Percentiles rank a stretch among this genome's conserved stretches.
These are phyloP conservation scores for Eupithecia dodoneata DNA, from an alignment of 2,888 invertebrate species.

Conservation along the genomic window DNA sequence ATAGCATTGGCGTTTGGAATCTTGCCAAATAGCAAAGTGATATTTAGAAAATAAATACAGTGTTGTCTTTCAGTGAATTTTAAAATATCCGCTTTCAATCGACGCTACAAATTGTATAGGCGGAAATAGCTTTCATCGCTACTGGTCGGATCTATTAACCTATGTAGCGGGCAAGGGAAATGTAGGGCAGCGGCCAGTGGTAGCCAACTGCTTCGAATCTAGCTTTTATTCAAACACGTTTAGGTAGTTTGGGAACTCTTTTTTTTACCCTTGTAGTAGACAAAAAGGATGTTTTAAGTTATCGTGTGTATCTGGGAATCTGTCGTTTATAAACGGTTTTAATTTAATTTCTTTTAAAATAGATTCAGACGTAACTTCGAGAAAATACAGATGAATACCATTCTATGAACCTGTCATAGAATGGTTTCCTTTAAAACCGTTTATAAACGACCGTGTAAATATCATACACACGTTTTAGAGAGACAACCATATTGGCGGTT, in stretches of 20 bases:
- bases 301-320: background rate
- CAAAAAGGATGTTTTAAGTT: background rate
- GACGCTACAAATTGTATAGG: constrained; percentile 14
- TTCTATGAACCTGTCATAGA: too few relatives aligned
- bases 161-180: background rate
- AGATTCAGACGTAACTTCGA: background rate
- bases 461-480: too few relatives aligned
- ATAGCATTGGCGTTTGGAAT: background rate
- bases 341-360: background rate
- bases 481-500: too few relatives aligned
- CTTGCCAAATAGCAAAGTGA: constrained; percentile 3
- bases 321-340: background rate
- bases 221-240: background rate
- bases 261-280: background rate
- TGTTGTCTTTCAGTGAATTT: too few relatives aligned
- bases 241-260: background rate
- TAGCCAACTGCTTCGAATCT: background rate
- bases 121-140: constrained; percentile 21
- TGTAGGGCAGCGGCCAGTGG: constrained; percentile 3
- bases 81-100: constrained; percentile 17
- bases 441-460: too few relatives aligned
- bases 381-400: background rate
- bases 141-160: constrained; percentile 9
- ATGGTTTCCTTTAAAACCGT: too few relatives aligned
- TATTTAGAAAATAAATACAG: constrained; percentile 8